Evolutionary conservation across 1,140 invertebrate species (phyloP).

Genomic region (Platyura marginata): DNA sequence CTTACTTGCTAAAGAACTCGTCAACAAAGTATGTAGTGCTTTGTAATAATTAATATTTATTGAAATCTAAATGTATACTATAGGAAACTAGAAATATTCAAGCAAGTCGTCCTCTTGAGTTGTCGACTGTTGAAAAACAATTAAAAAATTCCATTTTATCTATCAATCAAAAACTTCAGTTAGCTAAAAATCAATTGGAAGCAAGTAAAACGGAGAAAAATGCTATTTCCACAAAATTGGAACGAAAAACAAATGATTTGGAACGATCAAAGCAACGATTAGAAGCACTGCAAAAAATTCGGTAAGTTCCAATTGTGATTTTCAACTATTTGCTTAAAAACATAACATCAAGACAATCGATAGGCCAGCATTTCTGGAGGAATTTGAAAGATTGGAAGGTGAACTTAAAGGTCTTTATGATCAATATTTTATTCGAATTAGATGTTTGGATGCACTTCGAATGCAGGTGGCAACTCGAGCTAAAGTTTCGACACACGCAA

Average conservation of each 20-base stretch:
- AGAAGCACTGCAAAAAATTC: constrained; percentile 82
- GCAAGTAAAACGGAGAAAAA: constrained; percentile 33
- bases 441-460: constrained; percentile 48
- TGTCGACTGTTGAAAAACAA: constrained; percentile 58
- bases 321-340: constrained; percentile 4
- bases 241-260: constrained; percentile 73
- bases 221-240: constrained; percentile 79
- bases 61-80: too few relatives aligned
- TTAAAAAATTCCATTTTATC: constrained; percentile 47
- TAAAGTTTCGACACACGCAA: constrained; percentile 7
- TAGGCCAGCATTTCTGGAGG: constrained; percentile 92
- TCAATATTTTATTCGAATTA: constrained; percentile 70
- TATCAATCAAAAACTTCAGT: constrained; percentile 10
- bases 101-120: constrained; percentile 60
- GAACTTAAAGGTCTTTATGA: constrained; percentile 74
- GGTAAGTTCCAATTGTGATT: constrained; percentile 26
- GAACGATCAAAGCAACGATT: constrained; percentile 85
- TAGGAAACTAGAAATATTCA: constrained; percentile 40
- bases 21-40: constrained; percentile 54
- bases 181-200: constrained; percentile 14
- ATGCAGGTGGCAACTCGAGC: constrained; percentile 12
- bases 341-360: constrained; percentile 4
- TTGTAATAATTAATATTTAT: too few relatives aligned
- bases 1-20: constrained; percentile 73
- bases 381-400: constrained; percentile 79